Conservation (phyloP, 1,140 invertebrate species). For the Papilio glaucus region DNA sequence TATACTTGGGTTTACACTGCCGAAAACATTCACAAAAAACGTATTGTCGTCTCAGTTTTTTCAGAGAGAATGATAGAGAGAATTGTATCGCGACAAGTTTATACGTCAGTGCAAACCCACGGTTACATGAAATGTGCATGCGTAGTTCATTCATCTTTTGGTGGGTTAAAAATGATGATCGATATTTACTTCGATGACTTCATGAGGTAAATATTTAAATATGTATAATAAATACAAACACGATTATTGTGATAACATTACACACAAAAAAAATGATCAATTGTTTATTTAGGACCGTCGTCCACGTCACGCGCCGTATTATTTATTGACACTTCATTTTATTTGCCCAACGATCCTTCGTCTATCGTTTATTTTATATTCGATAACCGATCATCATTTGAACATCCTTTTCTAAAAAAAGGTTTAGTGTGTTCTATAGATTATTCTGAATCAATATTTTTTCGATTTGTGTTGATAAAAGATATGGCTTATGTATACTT, state of each 20-base stretch:
- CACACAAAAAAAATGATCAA: constrained; percentile 1
- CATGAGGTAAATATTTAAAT: neutral
- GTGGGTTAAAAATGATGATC: neutral
- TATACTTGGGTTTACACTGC: too few relatives aligned
- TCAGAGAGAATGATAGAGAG: too few relatives aligned
- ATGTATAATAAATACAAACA: constrained; percentile 1
- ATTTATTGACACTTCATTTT: constrained; percentile 26
- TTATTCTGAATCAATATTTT: neutral
- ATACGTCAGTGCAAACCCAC: too few relatives aligned
- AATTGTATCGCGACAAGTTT: too few relatives aligned
- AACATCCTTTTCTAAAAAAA: neutral
- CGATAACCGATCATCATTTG: constrained; percentile 18
- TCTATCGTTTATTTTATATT: neutral
- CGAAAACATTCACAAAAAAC: too few relatives aligned
- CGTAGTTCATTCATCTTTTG: neutral
- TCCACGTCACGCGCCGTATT: constrained; percentile 8
- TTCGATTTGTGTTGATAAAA: neutral
- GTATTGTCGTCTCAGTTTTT: too few relatives aligned
- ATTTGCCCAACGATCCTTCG: constrained; percentile 22
- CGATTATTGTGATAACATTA: constrained; percentile 18
- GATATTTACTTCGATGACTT: neutral
- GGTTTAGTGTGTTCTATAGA: neutral
- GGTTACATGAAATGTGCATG: too few relatives aligned
- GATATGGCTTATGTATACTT: too few relatives aligned
- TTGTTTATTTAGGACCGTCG: constrained; percentile 23